Evolutionary conservation across 2,797 vertebrate species (phyloP), one percentile per base, ranked within the genome.

Genomic region (Poeciliopsis turneri): DNA sequence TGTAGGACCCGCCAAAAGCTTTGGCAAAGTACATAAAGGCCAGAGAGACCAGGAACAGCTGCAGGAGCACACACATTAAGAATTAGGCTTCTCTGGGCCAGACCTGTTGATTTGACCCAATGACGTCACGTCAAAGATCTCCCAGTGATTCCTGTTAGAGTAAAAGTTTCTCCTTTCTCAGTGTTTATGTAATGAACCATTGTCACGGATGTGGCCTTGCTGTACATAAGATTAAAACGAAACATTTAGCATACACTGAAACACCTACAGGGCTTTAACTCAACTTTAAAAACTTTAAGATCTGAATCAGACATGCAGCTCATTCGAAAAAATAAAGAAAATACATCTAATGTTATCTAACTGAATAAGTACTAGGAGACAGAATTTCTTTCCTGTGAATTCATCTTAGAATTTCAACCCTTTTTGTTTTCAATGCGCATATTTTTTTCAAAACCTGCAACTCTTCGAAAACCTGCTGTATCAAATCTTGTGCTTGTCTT

Each of bases 1-100:
- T 96, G 69, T 98, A 99, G 72, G 96, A 92, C 39, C 97, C 98
- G 80, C 95, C 94, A 46, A 99, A 96, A 0, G 97, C 96, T 95
- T 98, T 99, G 87, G 96, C 90, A 76, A 98, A 89, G 91, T 87
- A 97, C 18, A 95, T 96, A 82, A 97, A 96, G 1, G 96, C 95
- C 82, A 99, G 45, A 0, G 96, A 94, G 86, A 94, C 84, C 76
- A 98, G 93, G 93, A 98, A 98, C 77, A 98, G 86, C 98, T 99
- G 90, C 5, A 80, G 86, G 87, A 46, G 83, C 47, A 76, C 30
- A 80, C 28, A 36, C 4, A 73, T 64, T 75, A 6, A 23, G 16
- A 25, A 64, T 30, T 41, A 23, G 36, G 64, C 18, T 36, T 36
- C 61, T 11, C 1, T 5, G 4, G 61, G 61, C 3, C 33, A 4